These are phyloP conservation scores for Gambusia holbrooki DNA, from an alignment of 2,113 vertebrate genomes.

Conservation along the genomic window DNA sequence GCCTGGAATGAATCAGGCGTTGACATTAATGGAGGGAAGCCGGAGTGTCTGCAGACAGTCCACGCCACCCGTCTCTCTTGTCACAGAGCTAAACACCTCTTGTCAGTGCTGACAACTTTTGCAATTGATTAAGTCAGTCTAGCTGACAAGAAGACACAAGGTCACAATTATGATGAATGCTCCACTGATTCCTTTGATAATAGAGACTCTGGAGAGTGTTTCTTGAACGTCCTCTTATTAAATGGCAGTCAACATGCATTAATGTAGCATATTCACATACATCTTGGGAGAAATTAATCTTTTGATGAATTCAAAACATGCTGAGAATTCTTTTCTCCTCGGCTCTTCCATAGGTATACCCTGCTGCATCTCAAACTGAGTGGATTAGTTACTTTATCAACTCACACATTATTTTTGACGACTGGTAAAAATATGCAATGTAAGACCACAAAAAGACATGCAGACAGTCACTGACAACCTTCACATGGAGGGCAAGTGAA, in stretches of 20 bases:
- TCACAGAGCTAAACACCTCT: constrained; percentile 68
- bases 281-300: background rate
- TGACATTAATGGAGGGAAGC: constrained; percentile 64
- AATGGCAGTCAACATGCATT: constrained; percentile 22
- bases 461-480: too few relatives aligned
- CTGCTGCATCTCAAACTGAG: background rate
- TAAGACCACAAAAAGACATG: background rate
- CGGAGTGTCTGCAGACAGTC: constrained; percentile 56
- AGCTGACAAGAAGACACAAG: constrained; percentile 62
- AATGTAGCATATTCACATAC: constrained; percentile 18
- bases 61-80: constrained; percentile 50
- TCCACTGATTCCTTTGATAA: constrained; percentile 57
- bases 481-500: too few relatives aligned
- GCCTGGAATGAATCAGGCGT: constrained; percentile 58
- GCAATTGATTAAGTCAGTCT: constrained; percentile 76
- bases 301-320: constrained; percentile 27
- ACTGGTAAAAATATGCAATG: background rate
- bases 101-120: constrained; percentile 72
- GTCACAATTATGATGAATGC: constrained; percentile 75
- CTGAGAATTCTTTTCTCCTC: constrained; percentile 25
- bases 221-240: constrained; percentile 19
- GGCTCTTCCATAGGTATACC: constrained; percentile 36
- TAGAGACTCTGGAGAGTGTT: constrained; percentile 1
- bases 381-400: background rate
- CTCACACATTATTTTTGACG: background rate